Conservation (phyloP, 2,113 vertebrate genomes). For the Rhynchomys soricoides region DNA sequence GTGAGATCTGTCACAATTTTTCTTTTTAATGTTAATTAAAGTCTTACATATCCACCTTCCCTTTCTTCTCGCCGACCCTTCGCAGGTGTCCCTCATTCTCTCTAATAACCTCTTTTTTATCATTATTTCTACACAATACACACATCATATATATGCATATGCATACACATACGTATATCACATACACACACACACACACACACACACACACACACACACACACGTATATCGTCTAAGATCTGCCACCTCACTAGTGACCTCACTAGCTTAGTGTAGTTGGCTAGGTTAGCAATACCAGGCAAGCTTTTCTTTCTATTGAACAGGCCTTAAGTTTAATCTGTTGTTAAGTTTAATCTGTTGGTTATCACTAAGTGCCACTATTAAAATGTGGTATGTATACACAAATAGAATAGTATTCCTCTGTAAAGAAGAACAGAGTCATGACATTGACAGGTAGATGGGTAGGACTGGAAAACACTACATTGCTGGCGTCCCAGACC, state of each 20-base stretch:
- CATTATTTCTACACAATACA: neutral
- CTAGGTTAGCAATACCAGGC: neutral
- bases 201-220: too few relatives aligned
- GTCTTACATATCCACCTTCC: neutral
- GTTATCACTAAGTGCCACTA: neutral
- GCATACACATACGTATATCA: too few relatives aligned
- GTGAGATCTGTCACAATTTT: neutral
- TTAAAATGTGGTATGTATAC: neutral
- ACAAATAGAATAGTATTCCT: neutral
- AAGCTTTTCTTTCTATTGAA: neutral
- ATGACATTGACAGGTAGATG: neutral
- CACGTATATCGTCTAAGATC: neutral
- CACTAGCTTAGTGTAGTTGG: neutral
- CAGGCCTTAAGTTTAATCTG: neutral
- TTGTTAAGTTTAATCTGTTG: too few relatives aligned
- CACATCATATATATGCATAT: neutral
- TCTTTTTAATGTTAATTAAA: neutral
- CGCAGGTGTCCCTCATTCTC: neutral
- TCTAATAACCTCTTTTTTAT: neutral
- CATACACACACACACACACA: neutral
- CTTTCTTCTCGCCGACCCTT: neutral
- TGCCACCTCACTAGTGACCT: neutral
- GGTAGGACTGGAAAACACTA: neutral
- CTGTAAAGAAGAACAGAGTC: neutral
- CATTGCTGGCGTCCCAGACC: neutral